Conservation (phyloP, 2,797 vertebrate genomes). For the Malacoctenus gilli region DNA sequence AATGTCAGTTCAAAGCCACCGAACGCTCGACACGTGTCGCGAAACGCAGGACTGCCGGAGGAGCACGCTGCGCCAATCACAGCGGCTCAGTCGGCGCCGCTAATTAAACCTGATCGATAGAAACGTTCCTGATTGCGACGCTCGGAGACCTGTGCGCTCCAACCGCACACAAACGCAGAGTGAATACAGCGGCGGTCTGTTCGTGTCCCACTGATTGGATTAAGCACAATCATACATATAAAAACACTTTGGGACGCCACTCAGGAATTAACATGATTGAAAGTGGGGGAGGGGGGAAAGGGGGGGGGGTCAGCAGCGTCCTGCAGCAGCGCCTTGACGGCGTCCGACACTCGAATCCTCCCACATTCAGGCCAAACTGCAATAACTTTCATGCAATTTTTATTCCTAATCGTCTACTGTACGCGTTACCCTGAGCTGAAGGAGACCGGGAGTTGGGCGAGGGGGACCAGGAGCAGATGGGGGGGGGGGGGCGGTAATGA, state of each 20-base stretch:
- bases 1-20: constrained; percentile 55
- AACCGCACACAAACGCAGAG: constrained; percentile 51
- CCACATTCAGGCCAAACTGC: constrained; percentile 29
- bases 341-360: constrained; percentile 52
- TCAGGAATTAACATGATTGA: constrained; percentile 59
- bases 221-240: constrained; percentile 69
- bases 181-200: constrained; percentile 55
- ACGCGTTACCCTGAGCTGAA: constrained; percentile 38
- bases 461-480: constrained; percentile 70
- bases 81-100: constrained; percentile 48
- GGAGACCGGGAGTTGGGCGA: constrained; percentile 48
- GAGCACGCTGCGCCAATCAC: constrained; percentile 51
- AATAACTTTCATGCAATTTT: constrained; percentile 43
- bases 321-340: too few relatives aligned
- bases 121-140: constrained; percentile 63
- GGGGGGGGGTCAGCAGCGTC: too few relatives aligned
- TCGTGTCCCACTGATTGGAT: constrained; percentile 62
- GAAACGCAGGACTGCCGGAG: constrained; percentile 34
- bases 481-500: constrained; percentile 68
- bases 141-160: constrained; percentile 47
- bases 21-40: constrained; percentile 55
- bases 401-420: constrained; percentile 59
- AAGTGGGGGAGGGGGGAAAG: constrained; percentile 16
- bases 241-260: constrained; percentile 56
- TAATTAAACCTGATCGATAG: constrained; percentile 75